Percentiles rank a stretch among this genome's conserved stretches.
phyloP scores from a whole-genome alignment of 2,797 vertebrate genomes.

The Ptychadena robeensis region DNA sequence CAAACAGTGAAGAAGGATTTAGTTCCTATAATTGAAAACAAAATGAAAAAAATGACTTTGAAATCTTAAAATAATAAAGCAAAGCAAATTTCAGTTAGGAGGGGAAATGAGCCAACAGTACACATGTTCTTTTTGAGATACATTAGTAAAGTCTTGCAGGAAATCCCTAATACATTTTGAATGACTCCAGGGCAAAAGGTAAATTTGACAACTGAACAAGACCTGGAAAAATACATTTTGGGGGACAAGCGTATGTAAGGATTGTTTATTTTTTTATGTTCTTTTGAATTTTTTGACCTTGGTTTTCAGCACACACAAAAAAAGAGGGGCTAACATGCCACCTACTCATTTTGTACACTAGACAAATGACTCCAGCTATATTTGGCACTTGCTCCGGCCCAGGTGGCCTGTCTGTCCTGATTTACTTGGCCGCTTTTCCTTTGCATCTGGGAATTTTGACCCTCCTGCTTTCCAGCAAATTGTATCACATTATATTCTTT shows the following conservation, averaged over 20 bases:
- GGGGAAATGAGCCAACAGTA: neutral
- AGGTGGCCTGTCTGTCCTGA: slow-evolving; percentile 82
- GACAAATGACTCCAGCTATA: slow-evolving; percentile 77
- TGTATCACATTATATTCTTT: slow-evolving; percentile 93
- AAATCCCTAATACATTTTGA: neutral
- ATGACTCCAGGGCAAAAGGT: neutral
- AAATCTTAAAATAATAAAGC: slow-evolving; percentile 12
- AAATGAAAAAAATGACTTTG: neutral
- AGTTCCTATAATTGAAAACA: slow-evolving; percentile 25
- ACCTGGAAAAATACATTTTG: slow-evolving; percentile 61
- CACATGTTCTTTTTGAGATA: neutral
- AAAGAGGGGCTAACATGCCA: slow-evolving; percentile 67
- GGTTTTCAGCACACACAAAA: slow-evolving; percentile 39
- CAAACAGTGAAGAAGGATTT: slow-evolving; percentile 28
- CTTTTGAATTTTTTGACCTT: slow-evolving; percentile 62
- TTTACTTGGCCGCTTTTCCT: slow-evolving; percentile 77
- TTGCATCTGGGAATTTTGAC: slow-evolving; percentile 83
- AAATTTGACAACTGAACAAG: slow-evolving; percentile 7
- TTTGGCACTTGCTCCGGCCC: slow-evolving; percentile 80
- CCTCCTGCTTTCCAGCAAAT: slow-evolving; percentile 88
- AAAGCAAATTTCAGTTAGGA: slow-evolving; percentile 5
- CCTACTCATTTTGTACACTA: slow-evolving; percentile 68
- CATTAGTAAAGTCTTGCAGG: neutral
- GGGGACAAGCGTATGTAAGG: neutral
- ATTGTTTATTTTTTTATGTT: neutral